These are phyloP conservation scores for Lampropteryx suffumata DNA, from an alignment of 2,888 invertebrate genomes.

Conservation along the genomic window DNA sequence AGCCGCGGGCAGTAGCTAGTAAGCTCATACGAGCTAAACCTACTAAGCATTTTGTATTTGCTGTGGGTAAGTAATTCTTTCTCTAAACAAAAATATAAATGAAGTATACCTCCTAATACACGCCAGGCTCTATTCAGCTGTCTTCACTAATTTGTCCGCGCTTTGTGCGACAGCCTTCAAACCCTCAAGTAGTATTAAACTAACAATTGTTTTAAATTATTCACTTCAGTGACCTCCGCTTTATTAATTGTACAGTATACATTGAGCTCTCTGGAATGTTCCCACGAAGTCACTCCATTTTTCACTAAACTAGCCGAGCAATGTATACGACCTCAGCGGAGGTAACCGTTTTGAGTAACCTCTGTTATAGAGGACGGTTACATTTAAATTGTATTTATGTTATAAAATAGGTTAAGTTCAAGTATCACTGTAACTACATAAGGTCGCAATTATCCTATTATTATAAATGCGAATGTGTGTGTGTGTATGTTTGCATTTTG, in stretches of 20 bases:
- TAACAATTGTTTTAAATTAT: constrained; percentile 32
- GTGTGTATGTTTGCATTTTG: too few species aligned
- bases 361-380: background rate
- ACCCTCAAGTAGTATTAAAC: constrained; percentile 12
- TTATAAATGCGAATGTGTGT: too few species aligned
- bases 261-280: constrained; percentile 23
- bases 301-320: constrained; percentile 9
- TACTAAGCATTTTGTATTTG: too few species aligned
- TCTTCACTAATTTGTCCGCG: constrained; percentile 30
- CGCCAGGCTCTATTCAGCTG: too few species aligned
- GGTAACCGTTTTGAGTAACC: background rate
- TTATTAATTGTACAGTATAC: constrained; percentile 22
- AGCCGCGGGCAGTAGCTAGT: too few species aligned
- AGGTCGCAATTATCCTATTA: constrained; percentile 1
- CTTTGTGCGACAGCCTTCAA: constrained; percentile 29
- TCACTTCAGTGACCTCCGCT: constrained; percentile 27
- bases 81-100: too few species aligned
- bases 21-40: too few species aligned
- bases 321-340: constrained; percentile 1
- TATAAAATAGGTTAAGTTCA: constrained; percentile 7
- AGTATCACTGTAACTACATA: background rate
- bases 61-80: too few species aligned
- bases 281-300: constrained; percentile 21
- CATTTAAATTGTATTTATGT: constrained; percentile 6
- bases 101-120: too few species aligned